phyloP scores from a whole-genome alignment of 2,113 vertebrate species.

The Varanus salvator region DNA sequence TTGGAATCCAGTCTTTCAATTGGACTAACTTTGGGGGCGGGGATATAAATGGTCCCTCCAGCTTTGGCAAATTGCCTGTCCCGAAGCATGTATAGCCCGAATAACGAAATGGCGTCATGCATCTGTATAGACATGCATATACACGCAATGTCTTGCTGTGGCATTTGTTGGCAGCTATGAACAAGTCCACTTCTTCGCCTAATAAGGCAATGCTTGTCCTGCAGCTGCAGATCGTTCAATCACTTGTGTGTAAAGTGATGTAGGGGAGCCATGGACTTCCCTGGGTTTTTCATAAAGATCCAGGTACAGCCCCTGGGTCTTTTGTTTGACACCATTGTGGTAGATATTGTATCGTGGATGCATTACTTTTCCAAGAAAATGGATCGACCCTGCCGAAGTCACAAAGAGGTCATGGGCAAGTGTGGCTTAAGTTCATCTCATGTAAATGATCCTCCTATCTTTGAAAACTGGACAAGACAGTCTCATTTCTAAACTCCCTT shows the following conservation, averaged over 20 bases:
- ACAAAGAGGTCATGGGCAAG: conserved; percentile 10
- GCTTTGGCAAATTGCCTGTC: background rate
- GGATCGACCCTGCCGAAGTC: background rate
- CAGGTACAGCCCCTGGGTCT: background rate
- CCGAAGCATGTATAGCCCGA: background rate
- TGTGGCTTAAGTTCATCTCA: conserved; percentile 9
- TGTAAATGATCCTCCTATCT: background rate
- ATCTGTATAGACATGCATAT: background rate
- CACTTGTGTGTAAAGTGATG: background rate
- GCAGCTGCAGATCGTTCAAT: background rate
- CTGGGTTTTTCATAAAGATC: background rate
- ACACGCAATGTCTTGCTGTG: background rate
- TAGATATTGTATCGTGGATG: background rate
- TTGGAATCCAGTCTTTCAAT: background rate
- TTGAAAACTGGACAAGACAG: accelerated
- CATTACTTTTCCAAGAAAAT: background rate
- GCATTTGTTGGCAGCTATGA: background rate
- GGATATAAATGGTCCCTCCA: background rate
- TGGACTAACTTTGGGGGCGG: background rate
- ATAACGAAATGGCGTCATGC: background rate
- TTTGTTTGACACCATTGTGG: background rate
- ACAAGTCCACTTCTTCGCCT: background rate
- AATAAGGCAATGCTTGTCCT: background rate
- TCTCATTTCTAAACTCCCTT: accelerated
- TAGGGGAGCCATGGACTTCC: background rate